phyloP scores from a whole-genome alignment of 2,888 invertebrate genomes.

The Argynnis bischoffii region DNA sequence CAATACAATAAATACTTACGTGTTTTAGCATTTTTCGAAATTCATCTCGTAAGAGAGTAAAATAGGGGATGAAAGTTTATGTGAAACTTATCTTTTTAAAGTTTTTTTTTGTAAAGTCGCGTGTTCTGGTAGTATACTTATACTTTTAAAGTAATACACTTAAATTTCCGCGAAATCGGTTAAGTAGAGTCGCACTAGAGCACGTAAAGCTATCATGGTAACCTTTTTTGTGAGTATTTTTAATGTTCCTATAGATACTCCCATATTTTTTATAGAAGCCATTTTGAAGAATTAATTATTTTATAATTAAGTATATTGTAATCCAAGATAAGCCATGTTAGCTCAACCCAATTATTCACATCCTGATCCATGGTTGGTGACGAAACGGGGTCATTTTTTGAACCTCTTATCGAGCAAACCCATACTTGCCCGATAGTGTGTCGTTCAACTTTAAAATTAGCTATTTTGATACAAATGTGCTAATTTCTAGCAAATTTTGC shows the following conservation, averaged over 20 bases:
- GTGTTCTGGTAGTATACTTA: too few relatives aligned
- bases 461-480: conserved; percentile 12
- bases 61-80: too few relatives aligned
- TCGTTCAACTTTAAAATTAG: conserved; percentile 48
- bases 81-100: too few relatives aligned
- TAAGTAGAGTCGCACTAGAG: neutral
- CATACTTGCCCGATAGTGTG: conserved; percentile 46
- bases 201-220: neutral
- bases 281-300: too few relatives aligned
- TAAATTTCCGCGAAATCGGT: neutral
- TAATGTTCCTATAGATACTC: too few relatives aligned
- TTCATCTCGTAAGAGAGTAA: too few relatives aligned
- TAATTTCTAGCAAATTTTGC: conserved; percentile 3
- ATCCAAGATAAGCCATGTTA: conserved; percentile 29
- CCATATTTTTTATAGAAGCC: too few relatives aligned
- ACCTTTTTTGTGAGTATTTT: neutral
- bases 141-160: too few relatives aligned
- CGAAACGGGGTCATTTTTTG: conserved; percentile 48
- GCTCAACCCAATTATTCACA: conserved; percentile 38
- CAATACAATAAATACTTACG: too few relatives aligned
- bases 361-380: conserved; percentile 45
- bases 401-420: conserved; percentile 46
- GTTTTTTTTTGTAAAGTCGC: too few relatives aligned
- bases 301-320: conserved; percentile 6
- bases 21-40: too few relatives aligned